phyloP scores from a whole-genome alignment of 2,888 invertebrate genomes.

The Ecliptopera silaceata region DNA sequence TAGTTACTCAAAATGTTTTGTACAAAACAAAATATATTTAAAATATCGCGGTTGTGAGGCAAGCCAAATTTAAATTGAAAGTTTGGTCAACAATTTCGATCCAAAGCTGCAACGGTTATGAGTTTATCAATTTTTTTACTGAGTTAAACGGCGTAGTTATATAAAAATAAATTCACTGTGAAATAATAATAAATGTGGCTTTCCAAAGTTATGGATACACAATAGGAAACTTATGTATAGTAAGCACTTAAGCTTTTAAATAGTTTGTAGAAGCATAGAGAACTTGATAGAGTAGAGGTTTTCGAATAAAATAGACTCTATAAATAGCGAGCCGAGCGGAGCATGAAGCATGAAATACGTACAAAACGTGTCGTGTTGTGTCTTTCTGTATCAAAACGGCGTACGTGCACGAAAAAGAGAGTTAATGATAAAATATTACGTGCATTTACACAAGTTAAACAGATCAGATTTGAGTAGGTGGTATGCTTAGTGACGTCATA shows the following conservation, averaged over 20 bases:
- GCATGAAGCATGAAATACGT: conserved; percentile 16
- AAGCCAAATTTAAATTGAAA: too few relatives aligned
- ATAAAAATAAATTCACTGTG: too few relatives aligned
- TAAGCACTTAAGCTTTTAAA: not conserved
- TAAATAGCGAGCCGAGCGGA: conserved; percentile 7
- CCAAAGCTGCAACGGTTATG: too few relatives aligned
- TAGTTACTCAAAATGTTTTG: too few relatives aligned
- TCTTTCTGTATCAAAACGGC: not conserved
- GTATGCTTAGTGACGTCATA: not conserved
- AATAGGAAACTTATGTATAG: not conserved
- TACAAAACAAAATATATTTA: too few relatives aligned
- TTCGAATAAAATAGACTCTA: conserved; percentile 8
- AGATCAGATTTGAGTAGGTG: not conserved
- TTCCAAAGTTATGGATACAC: not conserved
- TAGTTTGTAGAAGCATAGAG: not conserved
- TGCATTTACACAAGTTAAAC: not conserved
- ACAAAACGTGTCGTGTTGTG: conserved; percentile 7
- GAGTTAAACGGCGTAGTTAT: too few relatives aligned
- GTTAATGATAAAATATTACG: not conserved
- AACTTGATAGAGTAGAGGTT: conserved; percentile 3
- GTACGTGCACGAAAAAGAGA: not conserved
- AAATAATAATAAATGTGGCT: too few relatives aligned
- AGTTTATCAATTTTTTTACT: too few relatives aligned
- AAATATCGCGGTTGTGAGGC: too few relatives aligned
- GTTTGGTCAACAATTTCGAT: too few relatives aligned